Conservation (phyloP, 2,113 vertebrate genomes). For the Microtus montanus region DNA sequence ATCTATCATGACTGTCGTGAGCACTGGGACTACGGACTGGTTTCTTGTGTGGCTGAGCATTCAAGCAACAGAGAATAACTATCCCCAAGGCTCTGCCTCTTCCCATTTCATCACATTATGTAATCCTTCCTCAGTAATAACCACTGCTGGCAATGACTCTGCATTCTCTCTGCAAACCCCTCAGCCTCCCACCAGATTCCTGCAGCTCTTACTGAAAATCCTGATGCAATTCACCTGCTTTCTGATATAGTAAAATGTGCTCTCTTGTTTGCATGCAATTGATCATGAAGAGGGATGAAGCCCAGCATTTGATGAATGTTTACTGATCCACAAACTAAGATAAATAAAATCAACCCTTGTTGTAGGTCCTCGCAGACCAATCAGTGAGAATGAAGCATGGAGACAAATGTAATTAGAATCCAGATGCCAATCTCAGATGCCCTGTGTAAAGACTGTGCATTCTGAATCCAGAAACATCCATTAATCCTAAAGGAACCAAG, state of each 20-base stretch:
- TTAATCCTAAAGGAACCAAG: not conserved
- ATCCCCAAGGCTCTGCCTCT: conserved; percentile 76
- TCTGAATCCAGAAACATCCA: not conserved
- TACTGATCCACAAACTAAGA: not conserved
- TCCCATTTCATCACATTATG: conserved; percentile 77
- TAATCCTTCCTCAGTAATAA: conserved; percentile 68
- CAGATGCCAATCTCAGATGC: not conserved
- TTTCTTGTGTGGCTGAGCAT: conserved; percentile 70
- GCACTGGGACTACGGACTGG: conserved; percentile 49
- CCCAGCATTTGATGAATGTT: not conserved
- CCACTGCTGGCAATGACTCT: not conserved
- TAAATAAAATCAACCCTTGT: not conserved
- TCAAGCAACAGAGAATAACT: conserved; percentile 70
- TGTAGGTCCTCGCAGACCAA: not conserved
- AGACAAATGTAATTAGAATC: not conserved
- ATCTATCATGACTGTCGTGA: conserved; percentile 54
- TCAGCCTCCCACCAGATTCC: not conserved
- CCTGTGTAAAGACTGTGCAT: fast-evolving
- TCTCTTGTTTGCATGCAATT: not conserved
- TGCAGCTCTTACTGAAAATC: not conserved
- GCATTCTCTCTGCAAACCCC: not conserved
- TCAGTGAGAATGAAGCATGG: not conserved
- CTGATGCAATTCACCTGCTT: not conserved
- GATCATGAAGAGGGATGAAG: not conserved
- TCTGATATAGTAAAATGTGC: not conserved